Evolutionary conservation across 1,140 invertebrate genomes (phyloP).

Genomic region (Goniozus legneri): DNA sequence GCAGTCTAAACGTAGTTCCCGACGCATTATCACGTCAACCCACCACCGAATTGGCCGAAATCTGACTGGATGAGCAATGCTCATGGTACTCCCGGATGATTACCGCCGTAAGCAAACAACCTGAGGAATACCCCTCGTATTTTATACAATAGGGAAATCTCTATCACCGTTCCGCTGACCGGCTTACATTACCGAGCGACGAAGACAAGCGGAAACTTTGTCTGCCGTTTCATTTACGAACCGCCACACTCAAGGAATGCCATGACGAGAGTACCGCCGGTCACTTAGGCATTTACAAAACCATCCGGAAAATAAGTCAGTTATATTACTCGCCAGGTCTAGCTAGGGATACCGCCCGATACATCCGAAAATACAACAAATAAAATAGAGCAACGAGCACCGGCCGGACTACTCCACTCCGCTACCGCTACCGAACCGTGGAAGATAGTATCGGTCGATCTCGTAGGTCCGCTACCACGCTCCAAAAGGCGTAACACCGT

Average conservation of each 20-base stretch:
- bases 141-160: too few relatives aligned
- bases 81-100: too few relatives aligned
- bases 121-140: too few relatives aligned
- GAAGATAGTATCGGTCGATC: conserved; percentile 27
- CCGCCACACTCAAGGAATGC: too few relatives aligned
- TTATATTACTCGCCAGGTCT: conserved; percentile 37
- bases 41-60: too few relatives aligned
- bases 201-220: too few relatives aligned
- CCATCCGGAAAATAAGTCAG: conserved; percentile 9
- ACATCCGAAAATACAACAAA: conserved; percentile 25
- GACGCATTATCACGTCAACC: neutral
- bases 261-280: conserved; percentile 7
- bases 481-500: conserved; percentile 25
- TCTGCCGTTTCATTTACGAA: too few relatives aligned
- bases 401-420: conserved; percentile 27
- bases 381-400: conserved; percentile 25
- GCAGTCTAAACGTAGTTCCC: neutral
- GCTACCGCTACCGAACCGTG: conserved; percentile 22
- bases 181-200: conserved; percentile 19
- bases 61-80: too few relatives aligned
- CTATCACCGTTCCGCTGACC: conserved; percentile 18
- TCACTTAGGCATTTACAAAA: conserved; percentile 30
- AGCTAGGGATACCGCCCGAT: conserved; percentile 23
- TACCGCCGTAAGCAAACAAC: too few relatives aligned
- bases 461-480: conserved; percentile 36